Evolutionary conservation across 2,113 vertebrate species (phyloP), one percentile per base, ranked within the genome.

Genomic region (Perca flavescens): DNA sequence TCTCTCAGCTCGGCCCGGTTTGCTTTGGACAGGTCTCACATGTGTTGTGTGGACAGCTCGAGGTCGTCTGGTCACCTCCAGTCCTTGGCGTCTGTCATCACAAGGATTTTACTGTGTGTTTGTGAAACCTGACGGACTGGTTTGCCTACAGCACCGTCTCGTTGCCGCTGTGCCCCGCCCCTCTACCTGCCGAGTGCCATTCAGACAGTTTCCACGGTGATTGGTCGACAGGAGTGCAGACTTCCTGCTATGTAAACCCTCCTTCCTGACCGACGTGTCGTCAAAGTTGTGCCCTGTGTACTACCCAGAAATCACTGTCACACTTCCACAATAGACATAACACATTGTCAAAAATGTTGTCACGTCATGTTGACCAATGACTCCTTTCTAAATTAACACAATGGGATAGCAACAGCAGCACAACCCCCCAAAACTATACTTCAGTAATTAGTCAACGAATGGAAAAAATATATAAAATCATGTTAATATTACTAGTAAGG

Each of bases 101-200:
- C 31, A 71, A 78, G 66, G 92, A 85, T 93, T 90, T 92, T 81
- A 69, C 58, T 87, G 57, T 25, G 40, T 84, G 75, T 72, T 43
- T 72, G 49, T 58, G 88, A 93, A 95, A 96, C 95, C 92, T 89
- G 95, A 94, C 40, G 2, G 86, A 81, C 95, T 87, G 93, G 94
- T 95, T 95, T 87, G 58, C 84, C 85, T 17, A 71, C 83, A 88
- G 77, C 74, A 2, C 82, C 3, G 63, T 76, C 80, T 78, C 17
- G 5, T 43, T 49, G 8, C 50, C 25, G 69, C 79, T 68, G 50
- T 40, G 80, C 89, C 86, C 62, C 40, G 56, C 72, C 17, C 68
- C 82, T 92, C 77, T 78, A 81, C 88, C 85, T 85, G 83, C 79
- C 40, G 47, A 80, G 70, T 63, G 77, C 74, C 82, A 63, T 66